Base-by-base conservation (phyloP, 2,113 vertebrate genomes). In the Dicerorhinus sumatrensis region DNA sequence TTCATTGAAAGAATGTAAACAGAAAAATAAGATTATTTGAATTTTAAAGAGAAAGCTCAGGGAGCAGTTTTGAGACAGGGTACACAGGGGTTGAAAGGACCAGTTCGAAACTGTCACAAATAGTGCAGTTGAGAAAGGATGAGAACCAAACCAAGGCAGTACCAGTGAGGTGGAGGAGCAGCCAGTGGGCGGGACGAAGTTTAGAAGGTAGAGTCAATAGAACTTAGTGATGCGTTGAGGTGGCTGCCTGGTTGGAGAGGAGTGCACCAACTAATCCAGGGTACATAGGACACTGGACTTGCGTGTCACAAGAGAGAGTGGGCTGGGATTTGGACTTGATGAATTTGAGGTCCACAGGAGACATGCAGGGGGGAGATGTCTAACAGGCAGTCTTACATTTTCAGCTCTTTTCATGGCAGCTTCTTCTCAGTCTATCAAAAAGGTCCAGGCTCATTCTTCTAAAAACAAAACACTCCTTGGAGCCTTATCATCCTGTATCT, bases 211-310 rank as follows among this genome's bases (percentile, higher is more conserved):
- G 56, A 31, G 39, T 4, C 2, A 0, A 56, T 3, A 39, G 79
- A 70, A 58, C 10, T 5, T 21, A 39, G n/a, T 16, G 42, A 18
- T 29, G 20, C 58, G 4, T 0, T 39, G 65, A 54, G 54, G 70
- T 33, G 17, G 54, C 42, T 25, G 29, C 9, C 31, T 76, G 33
- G 27, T 29, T n/a, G 67, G n/a, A n/a, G 27, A n/a, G 31, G 58
- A 39, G n/a, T 1, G 8, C 31, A 12, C 31, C 27, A n/a, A 6
- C 2, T n/a, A 36, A 60, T 10, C n/a, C 39, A 8, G 8, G 2
- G 8, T 29, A 16, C 3, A 16, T 0, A 14, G 54, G 21, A 33
- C 27, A 79, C 2, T 8, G 46, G 65, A 63, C 25, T 42, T 56
- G 48, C 46, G n/a, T 46, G 63, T 8, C 48, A 81, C 33, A 60